Percentiles rank a stretch among this genome's conserved stretches.
phyloP scores from a whole-genome alignment of 2,888 invertebrate genomes.

The Trichogramma dendrolimi region DNA sequence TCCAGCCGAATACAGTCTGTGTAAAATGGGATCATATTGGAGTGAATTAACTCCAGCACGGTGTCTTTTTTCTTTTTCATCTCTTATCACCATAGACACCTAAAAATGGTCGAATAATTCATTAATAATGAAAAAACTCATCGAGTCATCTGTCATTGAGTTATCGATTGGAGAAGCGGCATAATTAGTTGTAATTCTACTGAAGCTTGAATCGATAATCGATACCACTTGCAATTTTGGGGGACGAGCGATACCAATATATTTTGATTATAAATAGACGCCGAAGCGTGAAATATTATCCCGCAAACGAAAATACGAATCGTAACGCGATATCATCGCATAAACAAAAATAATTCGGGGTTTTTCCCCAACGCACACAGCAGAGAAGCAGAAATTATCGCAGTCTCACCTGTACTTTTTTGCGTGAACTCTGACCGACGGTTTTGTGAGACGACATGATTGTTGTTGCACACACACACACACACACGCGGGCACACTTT shows the following conservation, averaged over 20 bases:
- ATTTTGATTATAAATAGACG: background rate
- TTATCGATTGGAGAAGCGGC: background rate
- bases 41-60: conserved; percentile 94
- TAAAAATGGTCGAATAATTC: conserved; percentile 45
- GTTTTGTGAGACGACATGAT: conserved; percentile 53
- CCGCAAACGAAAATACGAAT: background rate
- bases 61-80: conserved; percentile 90
- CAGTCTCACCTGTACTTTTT: conserved; percentile 55
- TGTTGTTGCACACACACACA: background rate
- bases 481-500: too few species aligned
- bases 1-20: conserved; percentile 91
- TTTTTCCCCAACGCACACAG: background rate
- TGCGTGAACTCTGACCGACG: conserved; percentile 54
- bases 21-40: conserved; percentile 83
- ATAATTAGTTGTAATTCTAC: too few species aligned
- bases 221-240: too few species aligned
- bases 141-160: background rate
- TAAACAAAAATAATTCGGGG: background rate
- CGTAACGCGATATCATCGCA: too few species aligned
- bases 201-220: too few species aligned
- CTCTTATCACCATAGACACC: conserved; percentile 97
- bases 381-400: background rate
- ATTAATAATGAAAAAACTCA: conserved; percentile 2
- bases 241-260: background rate
- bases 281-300: background rate